Percentiles rank a stretch among this genome's conserved stretches.
phyloP scores from a whole-genome alignment of 2,888 invertebrate species.

The Idaea straminata region DNA sequence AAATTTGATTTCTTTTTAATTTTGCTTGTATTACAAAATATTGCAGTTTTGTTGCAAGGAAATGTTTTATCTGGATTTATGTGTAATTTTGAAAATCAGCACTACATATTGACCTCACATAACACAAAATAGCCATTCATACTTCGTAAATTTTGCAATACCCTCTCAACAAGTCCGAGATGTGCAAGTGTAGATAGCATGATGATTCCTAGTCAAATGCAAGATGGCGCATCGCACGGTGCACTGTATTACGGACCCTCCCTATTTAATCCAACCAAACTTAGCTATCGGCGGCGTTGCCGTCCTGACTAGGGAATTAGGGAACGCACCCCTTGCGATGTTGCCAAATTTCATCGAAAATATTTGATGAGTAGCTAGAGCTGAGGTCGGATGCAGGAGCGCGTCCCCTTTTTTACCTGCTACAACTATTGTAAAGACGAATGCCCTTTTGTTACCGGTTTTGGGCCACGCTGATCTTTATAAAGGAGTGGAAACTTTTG shows the following conservation, averaged over 20 bases:
- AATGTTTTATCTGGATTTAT: too few relatives aligned
- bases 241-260: not conserved
- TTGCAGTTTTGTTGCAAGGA: too few relatives aligned
- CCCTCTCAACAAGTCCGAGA: too few relatives aligned
- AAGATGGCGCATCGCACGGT: not conserved
- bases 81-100: too few relatives aligned
- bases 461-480: slow-evolving; percentile 10
- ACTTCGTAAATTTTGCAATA: too few relatives aligned
- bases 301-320: not conserved
- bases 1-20: too few relatives aligned
- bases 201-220: not conserved
- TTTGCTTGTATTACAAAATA: too few relatives aligned
- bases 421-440: slow-evolving; percentile 39
- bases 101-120: too few relatives aligned
- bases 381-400: slow-evolving; percentile 35
- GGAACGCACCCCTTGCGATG: slow-evolving; percentile 39
- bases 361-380: slow-evolving; percentile 45
- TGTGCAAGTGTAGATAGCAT: not conserved
- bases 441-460: slow-evolving; percentile 28
- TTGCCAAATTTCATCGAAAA: slow-evolving; percentile 56
- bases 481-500: not conserved
- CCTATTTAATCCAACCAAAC: not conserved
- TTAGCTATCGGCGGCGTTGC: not conserved
- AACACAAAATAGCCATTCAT: too few relatives aligned
- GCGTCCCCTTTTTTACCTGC: slow-evolving; percentile 59